These are phyloP conservation scores for Lytechinus pictus DNA, from an alignment of 35 echinoderm and acorn worm genomes.

Conservation along the genomic window DNA sequence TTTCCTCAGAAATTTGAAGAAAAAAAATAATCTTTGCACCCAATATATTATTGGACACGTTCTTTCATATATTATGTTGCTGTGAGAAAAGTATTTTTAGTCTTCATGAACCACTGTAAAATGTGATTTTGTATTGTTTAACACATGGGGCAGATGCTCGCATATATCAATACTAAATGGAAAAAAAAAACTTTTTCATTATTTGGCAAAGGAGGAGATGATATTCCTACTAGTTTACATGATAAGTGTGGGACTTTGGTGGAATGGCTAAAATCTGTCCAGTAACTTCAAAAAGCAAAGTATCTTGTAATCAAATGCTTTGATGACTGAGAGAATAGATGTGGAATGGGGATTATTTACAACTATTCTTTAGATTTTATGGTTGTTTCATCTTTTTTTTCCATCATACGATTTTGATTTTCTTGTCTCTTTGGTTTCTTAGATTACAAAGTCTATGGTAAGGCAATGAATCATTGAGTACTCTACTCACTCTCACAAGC, in stretches of 20 bases:
- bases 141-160: no score
- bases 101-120: no score
- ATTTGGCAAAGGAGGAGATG: not conserved
- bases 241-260: not conserved
- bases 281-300: not conserved
- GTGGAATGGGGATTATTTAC: not conserved
- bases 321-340: not conserved
- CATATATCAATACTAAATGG: no score
- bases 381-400: not conserved
- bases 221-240: not conserved
- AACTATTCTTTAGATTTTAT: not conserved
- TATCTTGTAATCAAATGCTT: not conserved
- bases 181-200: not conserved
- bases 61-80: no score
- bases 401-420: not conserved
- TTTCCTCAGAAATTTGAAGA: no score
- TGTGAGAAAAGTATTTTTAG: no score
- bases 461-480: not conserved
- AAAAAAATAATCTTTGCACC: no score
- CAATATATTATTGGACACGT: no score
- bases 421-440: not conserved
- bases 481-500: not conserved
- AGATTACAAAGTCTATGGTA: conserved; percentile 19
- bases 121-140: no score
- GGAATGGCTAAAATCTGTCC: not conserved